Conservation (phyloP, 2,113 vertebrate genomes). For the Podocnemis expansa region DNA sequence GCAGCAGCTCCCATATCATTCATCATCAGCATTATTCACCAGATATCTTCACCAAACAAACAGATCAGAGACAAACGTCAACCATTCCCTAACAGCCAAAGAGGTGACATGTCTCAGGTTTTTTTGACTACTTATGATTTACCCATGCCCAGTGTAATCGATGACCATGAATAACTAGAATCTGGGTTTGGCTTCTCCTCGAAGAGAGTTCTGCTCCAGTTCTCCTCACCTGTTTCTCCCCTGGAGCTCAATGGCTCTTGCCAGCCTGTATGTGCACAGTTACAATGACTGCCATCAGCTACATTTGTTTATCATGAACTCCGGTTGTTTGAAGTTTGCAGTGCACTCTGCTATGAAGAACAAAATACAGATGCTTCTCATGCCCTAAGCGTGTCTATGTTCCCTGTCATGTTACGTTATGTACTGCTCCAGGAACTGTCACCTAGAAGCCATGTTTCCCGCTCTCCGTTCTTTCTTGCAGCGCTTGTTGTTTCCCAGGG, state of each 20-base stretch:
- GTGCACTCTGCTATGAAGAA: neutral
- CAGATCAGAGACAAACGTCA: neutral
- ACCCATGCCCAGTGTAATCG: neutral
- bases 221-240: neutral
- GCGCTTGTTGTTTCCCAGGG: neutral
- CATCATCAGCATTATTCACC: neutral
- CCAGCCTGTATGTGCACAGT: too few relatives aligned
- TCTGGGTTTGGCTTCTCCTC: neutral
- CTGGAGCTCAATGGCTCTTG: neutral
- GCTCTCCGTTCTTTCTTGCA: neutral
- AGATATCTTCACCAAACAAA: neutral
- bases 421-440: neutral
- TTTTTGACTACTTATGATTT: neutral
- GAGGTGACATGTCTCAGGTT: neutral
- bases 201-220: neutral
- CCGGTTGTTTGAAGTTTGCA: neutral
- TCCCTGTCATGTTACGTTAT: neutral
- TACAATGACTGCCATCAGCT: neutral
- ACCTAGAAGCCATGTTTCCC: neutral
- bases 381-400: neutral
- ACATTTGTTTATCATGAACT: neutral
- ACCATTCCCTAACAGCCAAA: neutral
- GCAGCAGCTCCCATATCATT: neutral
- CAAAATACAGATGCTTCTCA: neutral
- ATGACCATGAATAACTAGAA: neutral